Base-by-base conservation (phyloP, 2,888 invertebrate species). In the Eretmocerus hayati region DNA sequence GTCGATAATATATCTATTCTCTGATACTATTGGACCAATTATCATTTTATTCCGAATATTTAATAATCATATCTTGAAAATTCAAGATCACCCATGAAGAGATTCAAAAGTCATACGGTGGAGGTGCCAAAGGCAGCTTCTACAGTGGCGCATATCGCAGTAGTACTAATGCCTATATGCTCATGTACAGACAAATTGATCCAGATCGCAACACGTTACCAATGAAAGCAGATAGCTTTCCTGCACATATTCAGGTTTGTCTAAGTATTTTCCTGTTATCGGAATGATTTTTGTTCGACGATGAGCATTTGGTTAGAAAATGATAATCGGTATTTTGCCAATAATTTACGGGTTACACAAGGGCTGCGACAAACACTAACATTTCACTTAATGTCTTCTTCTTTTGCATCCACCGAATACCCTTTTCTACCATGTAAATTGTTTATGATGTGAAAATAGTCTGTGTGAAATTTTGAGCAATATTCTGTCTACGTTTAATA, bases 131-230 rank as follows among this genome's bases (percentile, higher is more conserved):
- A 52, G 36, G 11, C 22, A 77, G 80, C 13, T 84, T 83, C 63
- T 87, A 85, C 64, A 84, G 84, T 15, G 83, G 84, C 33, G 81
- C 82, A 30, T 87, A 84, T 65, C 83, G 84, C 58, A 84, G 85
- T 46, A 89, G 88, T 62, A 88, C 89, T 38, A 90, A 90, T 69
- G 91, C 90, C 0, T 91, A 91, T 63, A 91, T 91, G 90, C 75
- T 92, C 48, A 89, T 91, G 86, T 92, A 91, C 65, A 75, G 91
- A 40, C 85, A 87, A 70, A 80, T 84, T 38, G 83, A 85, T 68
- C 72, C 75, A 39, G 74, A 75, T 39, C 72, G 80, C 21, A 86
- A 86, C 64, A 74, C 77, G 50, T 67, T 75, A n/a, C 80, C 81
- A 2, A 81, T 85, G 64, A 76, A 78, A 36, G 73, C 75, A 1